Evolutionary conservation across 2,113 vertebrate species (phyloP), one percentile per base, ranked within the genome.

Genomic region (Podocnemis expansa): DNA sequence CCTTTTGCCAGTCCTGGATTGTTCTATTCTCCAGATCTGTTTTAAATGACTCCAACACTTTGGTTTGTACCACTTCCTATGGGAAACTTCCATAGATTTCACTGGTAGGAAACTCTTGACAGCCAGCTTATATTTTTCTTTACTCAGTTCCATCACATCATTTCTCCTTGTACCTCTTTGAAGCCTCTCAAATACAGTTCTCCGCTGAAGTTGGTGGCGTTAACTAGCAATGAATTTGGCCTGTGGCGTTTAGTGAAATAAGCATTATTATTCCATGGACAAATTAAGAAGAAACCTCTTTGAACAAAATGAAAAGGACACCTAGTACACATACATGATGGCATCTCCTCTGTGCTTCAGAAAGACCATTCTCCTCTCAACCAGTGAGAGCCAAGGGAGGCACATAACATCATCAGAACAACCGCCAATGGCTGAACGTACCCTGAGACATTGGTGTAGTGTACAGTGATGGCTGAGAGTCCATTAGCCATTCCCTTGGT

Each of bases 1-100:
- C 84, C 88, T 90, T 73, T 90, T 91, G 94, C 94, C 92, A 83
- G 63, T 84, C 6, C 84, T 0, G 38, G 76, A 27, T 92, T 89
- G 90, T 88, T 95, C 96, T 88, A 84, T 95, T 94, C 95, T 97
- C 95, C 84, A 89, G 85, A 90, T 94, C 94, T 91, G 89, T 51
- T 97, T 96, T 93, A 95, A 96, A 97, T 96, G 25, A 97, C 94
- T 97, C 92, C 94, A 97, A 88, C 94, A 96, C 96, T 94, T 95
- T 94, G 93, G 93, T 97, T 95, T 96, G 94, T 95, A 82, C 89
- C 43, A 4, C 0, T 94, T 97, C 97, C 95, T 95, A 76, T 82
- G 95, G 96, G 96, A 93, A 96, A 89, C 93, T 80, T 96, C 93
- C 95, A 90, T 97, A 96, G 95, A 97, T 97, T 96, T 97, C 51